A percentile compares a stretch with the other conserved stretches of the same genome.
Conservation (phyloP, 2,113 vertebrate genomes). For the Gadus macrocephalus region DNA sequence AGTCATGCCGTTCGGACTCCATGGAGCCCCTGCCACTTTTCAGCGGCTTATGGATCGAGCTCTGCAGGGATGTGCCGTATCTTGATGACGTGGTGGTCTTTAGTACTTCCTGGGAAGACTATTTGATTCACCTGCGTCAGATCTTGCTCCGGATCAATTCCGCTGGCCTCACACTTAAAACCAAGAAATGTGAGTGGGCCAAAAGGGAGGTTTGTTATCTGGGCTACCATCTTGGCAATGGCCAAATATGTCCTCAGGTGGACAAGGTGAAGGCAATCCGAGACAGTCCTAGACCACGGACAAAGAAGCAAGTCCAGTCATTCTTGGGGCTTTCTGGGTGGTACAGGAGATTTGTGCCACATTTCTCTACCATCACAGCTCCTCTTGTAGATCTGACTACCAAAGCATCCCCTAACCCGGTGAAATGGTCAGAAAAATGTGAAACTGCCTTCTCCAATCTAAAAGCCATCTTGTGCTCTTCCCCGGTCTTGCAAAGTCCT, state of each 20-base stretch:
- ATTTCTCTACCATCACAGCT: too few species aligned
- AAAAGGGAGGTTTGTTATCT: constrained; percentile 4
- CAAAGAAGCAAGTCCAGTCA: not conserved
- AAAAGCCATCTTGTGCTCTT: too few species aligned
- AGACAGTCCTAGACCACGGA: not conserved
- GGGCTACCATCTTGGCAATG: constrained; percentile 2
- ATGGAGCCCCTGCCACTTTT: not conserved
- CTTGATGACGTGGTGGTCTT: constrained; percentile 15
- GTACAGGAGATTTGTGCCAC: too few species aligned
- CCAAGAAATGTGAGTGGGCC: constrained; percentile 10
- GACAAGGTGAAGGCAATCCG: not conserved
- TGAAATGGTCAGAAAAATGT: too few species aligned
- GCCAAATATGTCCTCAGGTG: constrained; percentile 3
- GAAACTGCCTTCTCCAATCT: too few species aligned
- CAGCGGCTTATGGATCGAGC: constrained; percentile 11
- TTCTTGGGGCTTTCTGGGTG: constrained; percentile 1
- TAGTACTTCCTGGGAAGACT: constrained; percentile 7
- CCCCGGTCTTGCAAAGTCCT: too few species aligned
- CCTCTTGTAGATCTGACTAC: too few species aligned
- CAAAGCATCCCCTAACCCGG: too few species aligned
- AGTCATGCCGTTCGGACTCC: constrained; percentile 19
- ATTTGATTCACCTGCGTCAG: not conserved
- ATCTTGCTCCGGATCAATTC: not conserved
- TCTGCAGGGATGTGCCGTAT: not conserved
- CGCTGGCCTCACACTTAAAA: constrained; percentile 7